A percentile compares a stretch with the other conserved stretches of the same genome.
Conservation (phyloP, 2,888 invertebrate genomes). For the Hanleya hanleyi region DNA sequence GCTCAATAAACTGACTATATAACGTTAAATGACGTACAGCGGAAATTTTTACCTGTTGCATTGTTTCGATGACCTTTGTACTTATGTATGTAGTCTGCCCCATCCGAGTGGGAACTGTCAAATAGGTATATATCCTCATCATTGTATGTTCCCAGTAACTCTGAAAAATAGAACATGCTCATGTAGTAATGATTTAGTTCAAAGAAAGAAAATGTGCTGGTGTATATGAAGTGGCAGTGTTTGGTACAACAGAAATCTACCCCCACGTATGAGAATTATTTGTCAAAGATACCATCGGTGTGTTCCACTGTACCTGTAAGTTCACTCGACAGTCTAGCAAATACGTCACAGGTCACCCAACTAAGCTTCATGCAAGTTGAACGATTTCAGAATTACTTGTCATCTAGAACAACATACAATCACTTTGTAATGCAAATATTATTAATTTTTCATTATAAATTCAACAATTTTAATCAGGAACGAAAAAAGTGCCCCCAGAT, state of each 20-base stretch:
- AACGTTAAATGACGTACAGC: too few species aligned
- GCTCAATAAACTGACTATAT: too few species aligned
- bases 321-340: too few species aligned
- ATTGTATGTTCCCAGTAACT: constrained; percentile 94
- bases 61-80: constrained; percentile 80
- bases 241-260: background rate
- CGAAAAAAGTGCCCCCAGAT: too few species aligned
- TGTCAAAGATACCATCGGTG: background rate
- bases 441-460: too few species aligned
- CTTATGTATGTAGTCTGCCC: constrained; percentile 76
- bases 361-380: too few species aligned
- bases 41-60: constrained; percentile 76
- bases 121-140: constrained; percentile 95
- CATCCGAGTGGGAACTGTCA: constrained; percentile 78
- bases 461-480: too few species aligned
- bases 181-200: background rate
- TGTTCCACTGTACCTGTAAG: background rate
- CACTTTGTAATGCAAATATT: too few species aligned
- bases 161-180: constrained; percentile 64
- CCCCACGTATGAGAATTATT: background rate
- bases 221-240: background rate
- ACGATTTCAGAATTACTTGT: too few species aligned
- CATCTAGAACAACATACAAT: too few species aligned
- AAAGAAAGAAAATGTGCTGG: background rate
- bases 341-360: too few species aligned